Base-by-base conservation (phyloP, 2,888 invertebrate species). In the Rhamphomyia laevipes region DNA sequence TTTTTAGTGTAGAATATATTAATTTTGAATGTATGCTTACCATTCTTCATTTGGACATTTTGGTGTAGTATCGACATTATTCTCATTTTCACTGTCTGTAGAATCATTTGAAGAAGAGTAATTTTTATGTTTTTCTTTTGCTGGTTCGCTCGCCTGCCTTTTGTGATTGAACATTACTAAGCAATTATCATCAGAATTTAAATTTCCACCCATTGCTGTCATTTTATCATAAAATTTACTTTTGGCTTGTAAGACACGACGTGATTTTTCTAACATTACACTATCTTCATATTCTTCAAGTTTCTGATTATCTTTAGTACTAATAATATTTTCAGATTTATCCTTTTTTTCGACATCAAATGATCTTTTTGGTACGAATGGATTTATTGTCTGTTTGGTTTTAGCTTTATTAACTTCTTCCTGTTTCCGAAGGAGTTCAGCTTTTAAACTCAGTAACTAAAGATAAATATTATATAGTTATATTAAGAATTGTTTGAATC, bases 391-490 rank as follows among this genome's bases (percentile, higher is more conserved):
- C 3, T 77, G 73, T 2, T 72, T 61, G 21, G 72, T 70, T 61
- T 81, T 86, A 7, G 80, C 80, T 61, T 80, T 78, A 50, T 75
- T 73, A 2, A 88, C 81, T 70, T 93, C 91, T 59, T 86, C 82
- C 69, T 91, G 86, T 68, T 94, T 94, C 53, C 85, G 77, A 43
- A 86, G 67, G 15, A 95, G 73, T 70, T 95, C 94, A 1, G 94
- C 93, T 73, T 93, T 93, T 52, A 95, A 73, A 61, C 84, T 86
- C n/a, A 89, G 70, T 46, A 89, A 64, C 77, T 81, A 63, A 45
- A 68, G 69, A 30, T 40, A 49, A 27, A 27, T 27, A 27, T n/a
- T n/a, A n/a, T n/a, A n/a, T n/a, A n/a, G n/a, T n/a, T n/a, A n/a
- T n/a, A n/a, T n/a, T n/a, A n/a, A n/a, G n/a, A n/a, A n/a, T n/a